phyloP scores from a whole-genome alignment of 2,113 vertebrate species.

The Sula dactylatra region DNA sequence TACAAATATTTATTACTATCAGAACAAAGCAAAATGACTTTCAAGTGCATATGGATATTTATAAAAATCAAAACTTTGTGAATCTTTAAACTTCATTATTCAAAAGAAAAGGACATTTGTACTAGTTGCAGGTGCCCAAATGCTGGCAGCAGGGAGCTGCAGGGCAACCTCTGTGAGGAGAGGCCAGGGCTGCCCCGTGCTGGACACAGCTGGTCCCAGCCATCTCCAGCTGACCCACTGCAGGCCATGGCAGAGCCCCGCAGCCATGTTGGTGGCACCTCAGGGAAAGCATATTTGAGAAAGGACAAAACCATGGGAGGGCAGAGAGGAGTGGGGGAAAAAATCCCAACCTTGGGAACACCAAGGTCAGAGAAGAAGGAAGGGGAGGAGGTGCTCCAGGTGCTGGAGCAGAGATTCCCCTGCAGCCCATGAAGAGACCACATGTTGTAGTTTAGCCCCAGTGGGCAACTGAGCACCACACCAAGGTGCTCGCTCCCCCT shows the following conservation, averaged over 20 bases:
- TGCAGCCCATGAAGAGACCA: not conserved
- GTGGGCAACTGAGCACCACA: no score
- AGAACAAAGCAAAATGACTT: not conserved
- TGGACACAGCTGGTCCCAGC: not conserved
- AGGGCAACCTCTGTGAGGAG: not conserved
- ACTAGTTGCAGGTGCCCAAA: fast-evolving
- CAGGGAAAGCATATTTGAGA: not conserved
- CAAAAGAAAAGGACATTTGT: not conserved
- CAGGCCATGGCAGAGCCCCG: fast-evolving
- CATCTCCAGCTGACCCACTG: fast-evolving
- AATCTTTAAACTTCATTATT: not conserved
- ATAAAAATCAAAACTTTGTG: not conserved
- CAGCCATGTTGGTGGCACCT: fast-evolving
- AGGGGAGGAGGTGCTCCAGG: not conserved
- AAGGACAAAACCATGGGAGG: not conserved
- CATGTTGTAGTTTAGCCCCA: no score
- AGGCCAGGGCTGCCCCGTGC: not conserved
- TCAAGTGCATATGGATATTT: not conserved
- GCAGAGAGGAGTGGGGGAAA: fast-evolving
- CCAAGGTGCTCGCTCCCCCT: no score
- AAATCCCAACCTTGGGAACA: not conserved
- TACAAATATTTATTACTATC: not conserved
- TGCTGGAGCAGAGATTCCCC: not conserved
- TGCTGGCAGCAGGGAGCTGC: fast-evolving
- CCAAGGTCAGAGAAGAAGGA: not conserved